phyloP scores from a whole-genome alignment of 2,797 vertebrate genomes.

The Ptychobarbus kaznakovi region DNA sequence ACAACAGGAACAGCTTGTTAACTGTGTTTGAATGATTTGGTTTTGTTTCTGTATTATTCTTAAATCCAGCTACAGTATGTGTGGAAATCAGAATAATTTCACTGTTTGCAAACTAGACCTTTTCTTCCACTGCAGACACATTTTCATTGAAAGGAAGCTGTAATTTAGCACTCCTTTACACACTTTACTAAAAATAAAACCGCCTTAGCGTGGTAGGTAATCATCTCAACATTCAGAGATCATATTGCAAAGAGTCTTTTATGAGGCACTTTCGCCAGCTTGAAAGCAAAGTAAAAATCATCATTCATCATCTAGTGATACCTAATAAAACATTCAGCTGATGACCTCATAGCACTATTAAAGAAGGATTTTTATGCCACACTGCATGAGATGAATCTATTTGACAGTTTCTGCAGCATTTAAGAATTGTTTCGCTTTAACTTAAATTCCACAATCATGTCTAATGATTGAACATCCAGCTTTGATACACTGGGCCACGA shows the following conservation, averaged over 20 bases:
- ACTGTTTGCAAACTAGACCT: slow-evolving; percentile 17
- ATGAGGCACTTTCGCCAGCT: slow-evolving; percentile 21
- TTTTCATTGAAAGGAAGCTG: slow-evolving; percentile 31
- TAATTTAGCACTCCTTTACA: slow-evolving; percentile 31
- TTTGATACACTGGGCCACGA: background rate
- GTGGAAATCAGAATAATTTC: slow-evolving; percentile 6
- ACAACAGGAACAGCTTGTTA: background rate
- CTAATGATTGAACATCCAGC: background rate
- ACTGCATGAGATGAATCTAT: background rate
- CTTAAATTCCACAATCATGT: background rate
- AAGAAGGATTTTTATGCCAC: background rate
- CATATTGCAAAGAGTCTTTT: slow-evolving; percentile 30
- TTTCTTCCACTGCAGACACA: slow-evolving; percentile 25
- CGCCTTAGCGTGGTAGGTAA: slow-evolving; percentile 8
- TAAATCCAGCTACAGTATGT: background rate
- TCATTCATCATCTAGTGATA: slow-evolving; percentile 16
- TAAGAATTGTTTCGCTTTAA: background rate
- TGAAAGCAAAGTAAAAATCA: slow-evolving; percentile 43
- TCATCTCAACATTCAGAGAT: slow-evolving; percentile 43
- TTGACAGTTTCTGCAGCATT: background rate
- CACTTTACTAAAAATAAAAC: slow-evolving; percentile 40
- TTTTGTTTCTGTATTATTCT: slow-evolving; percentile 9
- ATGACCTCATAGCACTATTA: slow-evolving; percentile 34
- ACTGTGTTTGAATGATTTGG: background rate
- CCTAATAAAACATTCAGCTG: slow-evolving; percentile 43